Evolutionary conservation across 1,140 invertebrate species (phyloP), one percentile per base, ranked within the genome.

Genomic region (Chelonus insularis): DNA sequence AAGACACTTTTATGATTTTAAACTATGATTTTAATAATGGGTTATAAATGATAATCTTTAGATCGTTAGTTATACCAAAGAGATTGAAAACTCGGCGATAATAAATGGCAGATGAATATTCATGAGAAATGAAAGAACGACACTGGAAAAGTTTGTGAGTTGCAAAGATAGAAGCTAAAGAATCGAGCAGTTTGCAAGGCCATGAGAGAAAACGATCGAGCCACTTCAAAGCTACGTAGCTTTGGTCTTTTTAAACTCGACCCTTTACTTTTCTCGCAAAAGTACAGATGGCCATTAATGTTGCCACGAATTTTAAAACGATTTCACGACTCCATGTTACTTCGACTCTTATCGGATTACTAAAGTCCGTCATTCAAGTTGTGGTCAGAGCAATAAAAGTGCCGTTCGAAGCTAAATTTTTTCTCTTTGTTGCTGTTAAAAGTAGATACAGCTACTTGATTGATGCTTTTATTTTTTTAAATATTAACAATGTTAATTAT

Each of bases 171-270:
- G 11, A 14, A 3, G 12, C 8, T 14, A 9, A 39, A 39, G 36
- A 39, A 39, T 2, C 36, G 36, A 39, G 36, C 36, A 39, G 36
- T 39, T 39, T 39, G 9, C 36, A 39, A 3, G 36, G 36, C 11
- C 12, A 9, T 9, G 9, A 39, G 3, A 9, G 36, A 2, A 11
- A 39, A 39, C 36, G 36, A 39, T 9, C 11, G 12, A 39, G 56
- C 43, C 25, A 48, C 56, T 58, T 39, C 2, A 58, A 25, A 23
- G 29, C 34, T 58, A 29, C 7, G 7, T 7, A 29, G 14, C 56
- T 58, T 48, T 48, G 41, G 56, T 58, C 56, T 58, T 58, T 58
- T 58, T 21, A 34, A 34, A 34, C 14, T 8, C 56, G 25, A 29
- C 25, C 25, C 7, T 29, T 29, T 29, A 7, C 25, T 29, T 3